phyloP scores from a whole-genome alignment of 2,797 vertebrate species.

The Carduelis carduelis region DNA sequence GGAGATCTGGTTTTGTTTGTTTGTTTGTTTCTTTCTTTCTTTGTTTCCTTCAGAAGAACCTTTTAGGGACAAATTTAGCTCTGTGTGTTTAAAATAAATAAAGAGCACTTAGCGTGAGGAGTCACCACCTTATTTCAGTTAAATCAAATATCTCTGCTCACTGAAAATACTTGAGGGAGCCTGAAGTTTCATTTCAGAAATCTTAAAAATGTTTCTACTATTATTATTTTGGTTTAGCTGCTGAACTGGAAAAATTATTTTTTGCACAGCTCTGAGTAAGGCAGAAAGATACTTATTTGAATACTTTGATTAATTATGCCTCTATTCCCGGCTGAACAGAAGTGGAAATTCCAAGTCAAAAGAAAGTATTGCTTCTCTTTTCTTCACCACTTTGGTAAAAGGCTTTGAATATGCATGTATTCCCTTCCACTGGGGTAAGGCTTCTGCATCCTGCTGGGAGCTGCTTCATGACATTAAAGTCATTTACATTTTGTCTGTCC shows the following conservation, averaged over 20 bases:
- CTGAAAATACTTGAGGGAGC: neutral
- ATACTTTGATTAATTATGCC: constrained; percentile 16
- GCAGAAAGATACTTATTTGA: constrained; percentile 28
- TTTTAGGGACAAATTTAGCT: neutral
- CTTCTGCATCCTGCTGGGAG: neutral
- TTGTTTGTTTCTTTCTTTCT: too few relatives aligned
- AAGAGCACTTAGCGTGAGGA: neutral
- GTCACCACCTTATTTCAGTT: neutral
- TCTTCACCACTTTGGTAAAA: neutral
- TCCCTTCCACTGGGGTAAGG: neutral
- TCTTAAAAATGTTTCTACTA: neutral
- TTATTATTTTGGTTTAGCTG: constrained; percentile 14
- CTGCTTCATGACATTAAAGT: neutral
- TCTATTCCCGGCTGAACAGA: constrained; percentile 5
- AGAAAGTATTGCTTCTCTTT: neutral
- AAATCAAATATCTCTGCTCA: neutral
- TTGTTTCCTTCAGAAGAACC: neutral
- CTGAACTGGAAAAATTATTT: neutral
- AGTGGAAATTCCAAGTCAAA: constrained; percentile 10
- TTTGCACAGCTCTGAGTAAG: constrained; percentile 30
- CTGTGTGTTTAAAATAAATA: neutral
- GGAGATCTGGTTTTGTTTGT: neutral
- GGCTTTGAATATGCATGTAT: neutral
- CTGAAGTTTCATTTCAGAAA: neutral
- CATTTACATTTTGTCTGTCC: neutral